Evolutionary conservation across 2,113 vertebrate species (phyloP), one percentile per base, ranked within the genome.

Genomic region (Phainopepla nitens): DNA sequence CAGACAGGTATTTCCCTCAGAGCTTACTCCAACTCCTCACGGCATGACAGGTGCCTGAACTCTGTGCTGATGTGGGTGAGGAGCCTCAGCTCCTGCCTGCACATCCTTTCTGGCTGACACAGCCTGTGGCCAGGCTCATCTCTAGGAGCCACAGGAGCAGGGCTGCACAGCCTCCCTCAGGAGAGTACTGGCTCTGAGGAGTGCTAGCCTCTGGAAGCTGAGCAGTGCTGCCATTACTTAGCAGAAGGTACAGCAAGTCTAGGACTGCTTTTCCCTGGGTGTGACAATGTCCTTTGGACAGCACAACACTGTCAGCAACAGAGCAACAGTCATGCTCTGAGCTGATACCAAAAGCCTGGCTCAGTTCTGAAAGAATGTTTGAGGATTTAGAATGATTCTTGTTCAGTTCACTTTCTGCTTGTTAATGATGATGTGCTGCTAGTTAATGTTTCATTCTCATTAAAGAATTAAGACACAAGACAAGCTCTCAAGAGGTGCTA

Each of bases 1-100:
- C 89, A 94, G 77, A 71, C 73, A 82, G 83, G 65, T 93, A 87
- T 87, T 97, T 89, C 77, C 77, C 36, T 71, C 13, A 3, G 65
- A 73, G 68, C 65, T 54, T 68, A 51, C 31, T 93, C 33, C 69
- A 39, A 0, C 78, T 89, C 80, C 56, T 47, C 35, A 25, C 2
- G 22, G 83, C 6, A 1, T 47, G 62, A 69, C 44, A 65, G 58
- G 29, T 82, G 71, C 64, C 51, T 89, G 90, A 92, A 42, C 62
- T 47, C 5, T 22, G 25, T 58, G 71, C 60, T 61, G 36, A 35
- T 68, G 61, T 0, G 12, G 58, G 58, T 53, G 88, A 92, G 56
- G 82, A 90, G 31, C 65, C 42, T 85, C 71, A 69, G 49, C 45
- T 80, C 53, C 60, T 72, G 82, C 71, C 54, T 77, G 85, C 82